Evolutionary conservation across 2,888 invertebrate species (phyloP).

Genomic region (Brenthis ino): DNA sequence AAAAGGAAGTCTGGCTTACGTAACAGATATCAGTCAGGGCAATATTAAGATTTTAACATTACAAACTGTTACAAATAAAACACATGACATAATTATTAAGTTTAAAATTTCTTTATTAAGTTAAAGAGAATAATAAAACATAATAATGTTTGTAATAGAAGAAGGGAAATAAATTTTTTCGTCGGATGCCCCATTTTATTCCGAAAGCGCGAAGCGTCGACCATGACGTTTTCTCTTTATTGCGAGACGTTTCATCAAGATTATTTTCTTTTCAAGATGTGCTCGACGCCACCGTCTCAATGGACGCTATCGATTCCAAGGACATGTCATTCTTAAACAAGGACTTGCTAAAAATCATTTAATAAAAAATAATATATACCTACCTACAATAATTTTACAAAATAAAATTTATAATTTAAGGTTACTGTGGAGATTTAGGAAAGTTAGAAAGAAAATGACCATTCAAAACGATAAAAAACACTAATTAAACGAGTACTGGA

Average conservation of each 20-base stretch:
- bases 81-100: not conserved
- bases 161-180: slow-evolving; percentile 60
- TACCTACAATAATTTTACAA: not conserved
- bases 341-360: not conserved
- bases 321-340: slow-evolving; percentile 4
- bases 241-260: slow-evolving; percentile 72
- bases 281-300: slow-evolving; percentile 55
- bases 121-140: slow-evolving; percentile 58
- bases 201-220: slow-evolving; percentile 52
- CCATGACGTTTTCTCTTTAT: slow-evolving; percentile 62
- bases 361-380: not conserved
- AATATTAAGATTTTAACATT: too few relatives aligned
- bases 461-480: not conserved
- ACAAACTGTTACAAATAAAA: not conserved
- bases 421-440: too few relatives aligned
- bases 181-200: slow-evolving; percentile 60
- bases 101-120: slow-evolving; percentile 31
- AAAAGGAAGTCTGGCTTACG: too few relatives aligned
- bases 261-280: slow-evolving; percentile 68
- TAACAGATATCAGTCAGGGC: too few relatives aligned
- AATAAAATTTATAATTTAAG: too few relatives aligned
- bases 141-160: slow-evolving; percentile 57
- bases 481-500: too few relatives aligned
- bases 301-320: slow-evolving; percentile 60
- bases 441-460: too few relatives aligned